phyloP scores from a whole-genome alignment of 2,113 vertebrate species.

The Protobothrops mucrosquamatus region DNA sequence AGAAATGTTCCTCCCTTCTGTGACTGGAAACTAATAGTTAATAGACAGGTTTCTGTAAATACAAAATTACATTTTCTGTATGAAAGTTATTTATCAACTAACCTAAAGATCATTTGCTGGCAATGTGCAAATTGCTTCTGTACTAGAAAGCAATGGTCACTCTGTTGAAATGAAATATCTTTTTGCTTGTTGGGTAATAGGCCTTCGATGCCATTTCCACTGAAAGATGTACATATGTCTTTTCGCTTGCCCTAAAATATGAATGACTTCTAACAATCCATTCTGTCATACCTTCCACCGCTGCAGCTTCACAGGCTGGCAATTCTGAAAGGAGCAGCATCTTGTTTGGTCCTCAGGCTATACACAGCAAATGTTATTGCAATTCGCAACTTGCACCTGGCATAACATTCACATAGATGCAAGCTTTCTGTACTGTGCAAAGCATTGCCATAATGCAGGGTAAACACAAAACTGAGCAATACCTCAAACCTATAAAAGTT shows the following conservation, averaged over 20 bases:
- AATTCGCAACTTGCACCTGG: conserved; percentile 32
- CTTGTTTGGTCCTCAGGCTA: conserved; percentile 47
- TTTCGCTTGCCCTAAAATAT: conserved; percentile 17
- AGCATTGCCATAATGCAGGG: conserved; percentile 29
- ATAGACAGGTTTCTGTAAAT: conserved; percentile 33
- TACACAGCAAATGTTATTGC: conserved; percentile 29
- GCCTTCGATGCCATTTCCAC: conserved; percentile 33
- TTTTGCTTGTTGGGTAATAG: conserved; percentile 28
- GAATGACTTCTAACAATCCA: conserved; percentile 20
- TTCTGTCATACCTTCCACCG: conserved; percentile 16
- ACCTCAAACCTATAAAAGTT: conserved; percentile 22
- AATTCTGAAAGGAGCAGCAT: conserved; percentile 41
- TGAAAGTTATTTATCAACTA: conserved; percentile 25
- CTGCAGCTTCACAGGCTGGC: conserved; percentile 41
- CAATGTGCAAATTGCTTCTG: rapidly evolving
- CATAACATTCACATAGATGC: conserved; percentile 35
- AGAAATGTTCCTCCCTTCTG: not conserved
- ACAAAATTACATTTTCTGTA: conserved; percentile 34
- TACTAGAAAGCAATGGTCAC: conserved; percentile 26
- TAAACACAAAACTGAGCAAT: conserved; percentile 27
- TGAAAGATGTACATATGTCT: not conserved
- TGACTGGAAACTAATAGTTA: conserved; percentile 19
- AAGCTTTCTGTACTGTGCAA: conserved; percentile 33
- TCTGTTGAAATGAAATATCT: conserved; percentile 27
- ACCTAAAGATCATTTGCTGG: conserved; percentile 31